Evolutionary conservation across 2,113 vertebrate species (phyloP).

Genomic region (Sclerurus mexicanus): DNA sequence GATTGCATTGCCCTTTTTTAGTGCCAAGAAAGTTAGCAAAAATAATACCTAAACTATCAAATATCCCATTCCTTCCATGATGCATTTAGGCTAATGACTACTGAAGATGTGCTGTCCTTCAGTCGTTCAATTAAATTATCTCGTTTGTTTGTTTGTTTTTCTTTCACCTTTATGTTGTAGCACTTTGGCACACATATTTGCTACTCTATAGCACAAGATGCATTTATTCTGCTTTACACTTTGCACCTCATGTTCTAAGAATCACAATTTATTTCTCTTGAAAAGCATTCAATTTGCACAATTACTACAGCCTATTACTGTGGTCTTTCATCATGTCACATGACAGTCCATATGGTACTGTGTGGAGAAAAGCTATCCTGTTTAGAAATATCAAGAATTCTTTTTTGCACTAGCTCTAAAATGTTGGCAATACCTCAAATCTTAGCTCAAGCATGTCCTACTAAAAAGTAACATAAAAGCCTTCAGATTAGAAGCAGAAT

Average conservation of each 20-base stretch:
- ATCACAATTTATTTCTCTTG: neutral
- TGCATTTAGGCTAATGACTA: neutral
- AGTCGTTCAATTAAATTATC: neutral
- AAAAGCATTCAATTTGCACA: neutral
- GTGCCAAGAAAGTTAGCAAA: neutral
- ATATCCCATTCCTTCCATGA: neutral
- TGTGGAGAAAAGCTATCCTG: neutral
- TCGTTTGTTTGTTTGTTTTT: neutral
- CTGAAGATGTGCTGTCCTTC: neutral
- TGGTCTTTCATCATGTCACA: neutral
- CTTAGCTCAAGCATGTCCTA: neutral
- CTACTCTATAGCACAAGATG: neutral
- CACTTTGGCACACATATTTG: neutral
- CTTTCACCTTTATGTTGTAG: neutral
- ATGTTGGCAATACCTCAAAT: neutral
- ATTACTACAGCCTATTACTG: neutral
- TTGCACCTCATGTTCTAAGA: neutral
- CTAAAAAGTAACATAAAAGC: neutral
- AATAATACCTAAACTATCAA: neutral
- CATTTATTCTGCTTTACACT: neutral
- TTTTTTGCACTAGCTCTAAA: neutral
- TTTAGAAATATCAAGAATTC: slow-evolving; percentile 11
- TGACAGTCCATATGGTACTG: neutral
- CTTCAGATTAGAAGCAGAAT: neutral
- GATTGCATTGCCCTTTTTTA: neutral